Evolutionary conservation across 2,113 vertebrate genomes (phyloP).

Genomic region (Scytalopus superciliaris): DNA sequence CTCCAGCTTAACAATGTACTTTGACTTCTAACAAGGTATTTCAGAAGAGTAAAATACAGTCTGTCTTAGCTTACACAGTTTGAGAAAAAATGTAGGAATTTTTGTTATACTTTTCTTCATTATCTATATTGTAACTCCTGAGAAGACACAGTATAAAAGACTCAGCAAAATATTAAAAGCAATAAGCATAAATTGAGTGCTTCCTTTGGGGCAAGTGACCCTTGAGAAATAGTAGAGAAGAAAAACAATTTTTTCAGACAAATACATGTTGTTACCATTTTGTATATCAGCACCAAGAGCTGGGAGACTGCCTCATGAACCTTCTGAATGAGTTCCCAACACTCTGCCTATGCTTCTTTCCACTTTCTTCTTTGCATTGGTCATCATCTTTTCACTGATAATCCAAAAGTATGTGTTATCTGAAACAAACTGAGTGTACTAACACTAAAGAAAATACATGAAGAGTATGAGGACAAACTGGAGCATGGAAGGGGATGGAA

Average conservation of each 20-base stretch:
- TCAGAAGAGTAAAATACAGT: not conserved
- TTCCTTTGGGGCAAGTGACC: not conserved
- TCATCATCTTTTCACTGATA: not conserved
- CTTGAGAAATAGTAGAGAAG: not conserved
- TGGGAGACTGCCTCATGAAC: not conserved
- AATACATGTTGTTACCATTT: not conserved
- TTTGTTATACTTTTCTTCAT: not conserved
- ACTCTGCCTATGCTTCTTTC: not conserved
- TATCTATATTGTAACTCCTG: not conserved
- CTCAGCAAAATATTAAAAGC: not conserved
- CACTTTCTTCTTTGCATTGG: not conserved
- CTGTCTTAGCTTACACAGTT: not conserved
- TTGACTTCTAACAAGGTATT: not conserved
- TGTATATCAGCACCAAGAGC: not conserved
- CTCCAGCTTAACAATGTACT: not conserved
- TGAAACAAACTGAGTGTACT: not conserved
- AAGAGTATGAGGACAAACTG: not conserved
- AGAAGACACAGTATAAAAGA: not conserved
- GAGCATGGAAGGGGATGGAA: not conserved
- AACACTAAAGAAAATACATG: not conserved
- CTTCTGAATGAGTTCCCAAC: not conserved
- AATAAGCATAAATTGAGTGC: not conserved
- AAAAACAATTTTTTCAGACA: not conserved
- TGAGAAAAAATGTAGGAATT: not conserved
- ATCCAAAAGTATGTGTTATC: not conserved